A percentile compares a stretch with the other conserved stretches of the same genome.
These are phyloP conservation scores for Xylocopa sonorina DNA, from an alignment of 1,140 invertebrate genomes.

Conservation along the genomic window DNA sequence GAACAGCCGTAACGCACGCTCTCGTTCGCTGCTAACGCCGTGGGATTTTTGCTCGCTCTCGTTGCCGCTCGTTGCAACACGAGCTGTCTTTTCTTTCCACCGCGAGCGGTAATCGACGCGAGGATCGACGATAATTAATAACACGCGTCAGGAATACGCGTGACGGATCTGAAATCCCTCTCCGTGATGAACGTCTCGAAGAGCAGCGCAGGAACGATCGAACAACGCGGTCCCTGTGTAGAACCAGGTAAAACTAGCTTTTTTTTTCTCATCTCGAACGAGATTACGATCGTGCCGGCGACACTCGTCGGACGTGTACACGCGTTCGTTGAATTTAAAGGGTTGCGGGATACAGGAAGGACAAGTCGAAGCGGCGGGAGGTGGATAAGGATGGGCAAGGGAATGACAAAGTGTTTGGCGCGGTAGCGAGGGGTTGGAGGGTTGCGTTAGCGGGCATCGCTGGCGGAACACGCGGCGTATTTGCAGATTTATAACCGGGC, in stretches of 20 bases:
- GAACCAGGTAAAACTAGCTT: too few species aligned
- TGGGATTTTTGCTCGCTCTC: not conserved
- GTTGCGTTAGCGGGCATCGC: not conserved
- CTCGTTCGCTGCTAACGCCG: too few species aligned
- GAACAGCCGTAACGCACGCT: constrained; percentile 4
- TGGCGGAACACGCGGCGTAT: constrained; percentile 47
- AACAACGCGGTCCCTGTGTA: too few species aligned
- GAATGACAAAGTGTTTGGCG: not conserved
- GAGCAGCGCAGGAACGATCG: too few species aligned
- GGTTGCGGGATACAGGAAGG: not conserved
- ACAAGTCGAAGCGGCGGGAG: not conserved
- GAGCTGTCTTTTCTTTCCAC: constrained; percentile 12
- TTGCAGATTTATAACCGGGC: constrained; percentile 70
- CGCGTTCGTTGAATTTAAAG: too few species aligned
- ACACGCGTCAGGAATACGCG: constrained; percentile 46
- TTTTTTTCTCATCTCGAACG: too few species aligned
- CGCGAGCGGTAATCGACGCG: constrained; percentile 7
- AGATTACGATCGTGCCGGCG: too few species aligned
- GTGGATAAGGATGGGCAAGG: not conserved
- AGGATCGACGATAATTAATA: constrained; percentile 57
- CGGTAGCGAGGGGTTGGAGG: too few species aligned
- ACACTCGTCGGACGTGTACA: too few species aligned
- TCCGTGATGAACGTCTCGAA: not conserved
- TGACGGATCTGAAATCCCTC: constrained; percentile 17
- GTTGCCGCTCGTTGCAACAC: not conserved